phyloP scores from a whole-genome alignment of 2,113 vertebrate species.

The Lota lota region DNA sequence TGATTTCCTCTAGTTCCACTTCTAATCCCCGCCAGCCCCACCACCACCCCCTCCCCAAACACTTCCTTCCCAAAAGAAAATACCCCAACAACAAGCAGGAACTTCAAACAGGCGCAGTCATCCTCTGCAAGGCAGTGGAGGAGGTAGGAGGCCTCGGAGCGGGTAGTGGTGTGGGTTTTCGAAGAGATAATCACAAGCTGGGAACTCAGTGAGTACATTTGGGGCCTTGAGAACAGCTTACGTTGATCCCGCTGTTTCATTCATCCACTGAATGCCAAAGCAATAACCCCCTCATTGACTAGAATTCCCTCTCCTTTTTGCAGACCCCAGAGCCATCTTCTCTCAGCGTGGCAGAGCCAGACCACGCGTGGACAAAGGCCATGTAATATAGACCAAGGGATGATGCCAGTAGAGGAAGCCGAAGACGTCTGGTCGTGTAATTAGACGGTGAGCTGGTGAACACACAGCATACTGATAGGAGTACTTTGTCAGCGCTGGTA shows the following conservation, averaged over 20 bases:
- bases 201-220: slow-evolving; percentile 38
- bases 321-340: slow-evolving; percentile 24
- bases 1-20: slow-evolving; percentile 42
- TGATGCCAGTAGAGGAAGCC: no score
- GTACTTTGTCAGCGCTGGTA: no score
- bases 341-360: slow-evolving; percentile 10
- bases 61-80: slow-evolving; percentile 41
- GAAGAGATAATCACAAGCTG: slow-evolving; percentile 42
- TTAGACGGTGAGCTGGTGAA: no score
- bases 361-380: no score
- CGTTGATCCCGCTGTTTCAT: slow-evolving; percentile 51
- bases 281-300: no score
- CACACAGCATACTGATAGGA: no score
- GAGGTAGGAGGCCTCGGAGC: slow-evolving; percentile 25
- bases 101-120: slow-evolving; percentile 52
- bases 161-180: slow-evolving; percentile 18
- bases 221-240: slow-evolving; percentile 50
- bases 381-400: no score
- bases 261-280: slow-evolving; percentile 9
- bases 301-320: slow-evolving; percentile 34
- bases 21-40: slow-evolving; percentile 27
- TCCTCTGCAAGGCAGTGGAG: slow-evolving; percentile 47
- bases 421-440: no score
- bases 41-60: slow-evolving; percentile 32
- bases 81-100: slow-evolving; percentile 47